A percentile compares a stretch with the other conserved stretches of the same genome.
Conservation (phyloP, 2,797 vertebrate genomes). For the Typhlichthys eigenmanni region DNA sequence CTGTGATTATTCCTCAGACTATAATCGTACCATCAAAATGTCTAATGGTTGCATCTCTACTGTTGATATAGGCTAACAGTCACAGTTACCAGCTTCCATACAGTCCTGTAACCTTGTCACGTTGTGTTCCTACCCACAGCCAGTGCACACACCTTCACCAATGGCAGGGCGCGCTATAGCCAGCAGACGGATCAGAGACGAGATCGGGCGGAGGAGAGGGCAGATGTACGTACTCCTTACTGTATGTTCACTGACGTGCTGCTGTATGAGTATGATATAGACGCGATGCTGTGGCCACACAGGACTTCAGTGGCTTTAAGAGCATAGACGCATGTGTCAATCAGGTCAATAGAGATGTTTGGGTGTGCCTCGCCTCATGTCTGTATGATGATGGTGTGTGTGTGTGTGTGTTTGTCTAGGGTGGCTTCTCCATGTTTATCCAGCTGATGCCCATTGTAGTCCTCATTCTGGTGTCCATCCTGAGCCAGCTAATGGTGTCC, state of each 20-base stretch:
- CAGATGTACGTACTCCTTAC: slow-evolving; percentile 82
- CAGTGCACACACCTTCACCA: slow-evolving; percentile 87
- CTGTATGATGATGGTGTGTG: not conserved
- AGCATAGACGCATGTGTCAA: too few relatives aligned
- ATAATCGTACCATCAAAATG: too few relatives aligned
- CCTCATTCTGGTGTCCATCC: slow-evolving; percentile 92
- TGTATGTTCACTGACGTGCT: too few relatives aligned
- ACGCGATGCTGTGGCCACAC: too few relatives aligned
- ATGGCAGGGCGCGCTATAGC: slow-evolving; percentile 87
- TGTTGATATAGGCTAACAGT: too few relatives aligned
- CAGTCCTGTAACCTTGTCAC: not conserved
- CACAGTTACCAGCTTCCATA: not conserved
- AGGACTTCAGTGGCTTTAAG: too few relatives aligned
- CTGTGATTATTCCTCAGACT: too few relatives aligned
- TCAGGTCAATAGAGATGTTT: too few relatives aligned
- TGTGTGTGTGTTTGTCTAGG: slow-evolving; percentile 73
- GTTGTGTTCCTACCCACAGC: slow-evolving; percentile 76
- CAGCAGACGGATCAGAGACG: slow-evolving; percentile 86
- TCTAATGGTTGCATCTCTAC: too few relatives aligned
- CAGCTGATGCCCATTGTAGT: slow-evolving; percentile 97
- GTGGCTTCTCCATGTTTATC: slow-evolving; percentile 98
- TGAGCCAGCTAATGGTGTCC: slow-evolving; percentile 98
- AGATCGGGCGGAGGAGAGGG: slow-evolving; percentile 91
- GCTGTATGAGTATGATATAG: too few relatives aligned
- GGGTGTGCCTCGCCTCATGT: not conserved